phyloP scores from a whole-genome alignment of 2,797 vertebrate genomes.

The Yasuhikotakia modesta region DNA sequence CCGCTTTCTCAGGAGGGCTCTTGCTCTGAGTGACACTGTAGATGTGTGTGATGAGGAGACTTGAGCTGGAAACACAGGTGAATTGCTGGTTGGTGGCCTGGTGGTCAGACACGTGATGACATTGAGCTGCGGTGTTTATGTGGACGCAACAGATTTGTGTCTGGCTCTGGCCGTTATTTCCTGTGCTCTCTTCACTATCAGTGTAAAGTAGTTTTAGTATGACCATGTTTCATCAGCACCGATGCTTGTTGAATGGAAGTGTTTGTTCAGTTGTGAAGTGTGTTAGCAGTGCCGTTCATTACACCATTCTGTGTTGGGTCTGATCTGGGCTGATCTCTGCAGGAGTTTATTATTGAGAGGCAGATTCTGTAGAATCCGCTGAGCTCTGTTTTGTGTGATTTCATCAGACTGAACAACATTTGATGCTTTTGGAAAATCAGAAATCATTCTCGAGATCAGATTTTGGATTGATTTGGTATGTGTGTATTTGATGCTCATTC shows the following conservation, averaged over 20 bases:
- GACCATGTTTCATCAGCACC: background rate
- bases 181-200: background rate
- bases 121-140: background rate
- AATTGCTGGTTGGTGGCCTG: background rate
- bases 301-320: background rate
- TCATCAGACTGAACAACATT: background rate
- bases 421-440: background rate
- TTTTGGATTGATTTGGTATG: background rate
- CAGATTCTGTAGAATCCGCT: background rate
- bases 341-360: background rate
- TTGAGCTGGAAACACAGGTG: background rate
- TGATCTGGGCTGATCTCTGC: background rate
- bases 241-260: background rate
- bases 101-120: no score
- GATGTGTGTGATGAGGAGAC: background rate
- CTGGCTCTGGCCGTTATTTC: background rate
- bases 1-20: no score
- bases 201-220: no score
- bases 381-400: background rate
- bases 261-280: background rate
- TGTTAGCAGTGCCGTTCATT: conserved; percentile 9
- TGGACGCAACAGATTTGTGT: background rate
- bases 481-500: background rate
- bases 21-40: no score
- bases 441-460: background rate